Conservation (phyloP, 2,888 invertebrate species). For the Dicyrtomina minuta region DNA sequence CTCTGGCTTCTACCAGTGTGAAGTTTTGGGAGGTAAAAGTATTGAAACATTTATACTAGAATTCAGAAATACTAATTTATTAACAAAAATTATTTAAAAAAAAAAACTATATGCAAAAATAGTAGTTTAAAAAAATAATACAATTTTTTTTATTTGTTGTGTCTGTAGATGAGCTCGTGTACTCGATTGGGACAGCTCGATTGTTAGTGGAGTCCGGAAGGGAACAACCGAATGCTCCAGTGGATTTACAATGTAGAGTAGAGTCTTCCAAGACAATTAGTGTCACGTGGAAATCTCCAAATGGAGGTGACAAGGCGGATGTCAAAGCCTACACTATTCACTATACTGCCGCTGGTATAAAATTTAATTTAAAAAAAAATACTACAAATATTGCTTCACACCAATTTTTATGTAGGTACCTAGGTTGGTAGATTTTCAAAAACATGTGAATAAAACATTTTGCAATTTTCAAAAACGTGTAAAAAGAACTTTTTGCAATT, state of each 20-base stretch:
- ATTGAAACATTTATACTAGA: not conserved
- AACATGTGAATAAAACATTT: too few relatives aligned
- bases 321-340: slow-evolving; percentile 46
- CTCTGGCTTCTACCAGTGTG: slow-evolving; percentile 52
- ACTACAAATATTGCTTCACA: not conserved
- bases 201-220: slow-evolving; percentile 41
- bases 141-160: not conserved
- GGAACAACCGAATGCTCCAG: slow-evolving; percentile 47
- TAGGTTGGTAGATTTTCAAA: too few relatives aligned
- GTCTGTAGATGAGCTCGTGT: slow-evolving; percentile 42
- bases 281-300: slow-evolving; percentile 43
- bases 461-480: too few relatives aligned
- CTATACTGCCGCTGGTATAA: slow-evolving; percentile 44
- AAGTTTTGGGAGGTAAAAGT: slow-evolving; percentile 42
- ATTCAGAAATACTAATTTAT: not conserved
- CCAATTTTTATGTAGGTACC: too few relatives aligned
- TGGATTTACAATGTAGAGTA: slow-evolving; percentile 40
- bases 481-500: too few relatives aligned
- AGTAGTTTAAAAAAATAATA: not conserved
- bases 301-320: slow-evolving; percentile 27
- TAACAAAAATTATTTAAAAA: not conserved
- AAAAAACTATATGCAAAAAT: not conserved
- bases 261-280: slow-evolving; percentile 37
- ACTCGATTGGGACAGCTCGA: slow-evolving; percentile 49
- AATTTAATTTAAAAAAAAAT: not conserved